A percentile compares a stretch with the other conserved stretches of the same genome.
These are phyloP conservation scores for Mimas tiliae DNA, from an alignment of 2,888 invertebrate species.

Conservation along the genomic window DNA sequence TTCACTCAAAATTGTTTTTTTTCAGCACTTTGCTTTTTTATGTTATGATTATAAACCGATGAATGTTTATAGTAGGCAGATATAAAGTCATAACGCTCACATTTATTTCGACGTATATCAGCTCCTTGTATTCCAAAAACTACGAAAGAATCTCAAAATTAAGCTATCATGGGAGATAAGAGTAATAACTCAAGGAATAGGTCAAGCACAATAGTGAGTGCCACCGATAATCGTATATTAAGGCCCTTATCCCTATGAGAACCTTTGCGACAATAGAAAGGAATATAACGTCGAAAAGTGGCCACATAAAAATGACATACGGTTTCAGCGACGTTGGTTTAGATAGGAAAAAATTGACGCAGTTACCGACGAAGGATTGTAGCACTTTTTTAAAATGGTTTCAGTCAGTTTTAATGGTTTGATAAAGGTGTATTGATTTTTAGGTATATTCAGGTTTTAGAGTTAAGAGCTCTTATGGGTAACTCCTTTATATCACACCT, in stretches of 20 bases:
- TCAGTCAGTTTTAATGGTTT: slow-evolving; percentile 5
- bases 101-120: not conserved
- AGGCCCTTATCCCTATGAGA: slow-evolving; percentile 81
- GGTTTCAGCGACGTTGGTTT: slow-evolving; percentile 60
- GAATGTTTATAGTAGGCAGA: too few relatives aligned
- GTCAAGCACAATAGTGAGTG: slow-evolving; percentile 83
- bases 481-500: too few relatives aligned
- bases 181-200: slow-evolving; percentile 78
- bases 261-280: slow-evolving; percentile 81
- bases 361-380: slow-evolving; percentile 14
- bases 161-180: slow-evolving; percentile 71
- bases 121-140: slow-evolving; percentile 28
- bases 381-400: slow-evolving; percentile 14
- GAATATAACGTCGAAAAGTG: slow-evolving; percentile 84
- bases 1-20: too few relatives aligned
- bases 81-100: not conserved
- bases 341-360: slow-evolving; percentile 55
- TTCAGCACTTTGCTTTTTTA: too few relatives aligned
- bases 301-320: slow-evolving; percentile 84
- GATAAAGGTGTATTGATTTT: not conserved
- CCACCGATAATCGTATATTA: slow-evolving; percentile 85
- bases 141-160: slow-evolving; percentile 61
- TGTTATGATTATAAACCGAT: too few relatives aligned
- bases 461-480: too few relatives aligned
- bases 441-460: slow-evolving; percentile 30